Conservation (phyloP, 2,888 invertebrate species). For the Poecilobothrus nobilitatus region DNA sequence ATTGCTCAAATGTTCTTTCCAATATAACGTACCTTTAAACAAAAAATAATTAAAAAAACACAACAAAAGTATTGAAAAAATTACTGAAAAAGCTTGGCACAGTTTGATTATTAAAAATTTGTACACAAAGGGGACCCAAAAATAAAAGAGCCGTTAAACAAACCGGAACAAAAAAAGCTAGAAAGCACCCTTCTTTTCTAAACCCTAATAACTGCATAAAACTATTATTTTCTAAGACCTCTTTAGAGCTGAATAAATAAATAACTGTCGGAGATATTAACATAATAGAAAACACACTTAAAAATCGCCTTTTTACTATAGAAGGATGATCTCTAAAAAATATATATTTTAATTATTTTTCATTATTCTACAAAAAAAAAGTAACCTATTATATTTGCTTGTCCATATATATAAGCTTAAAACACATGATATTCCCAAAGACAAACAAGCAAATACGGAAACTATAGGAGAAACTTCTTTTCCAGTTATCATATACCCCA, state of each 20-base stretch:
- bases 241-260: constrained; percentile 59
- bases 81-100: constrained; percentile 7
- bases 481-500: not conserved
- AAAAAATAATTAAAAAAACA: constrained; percentile 4
- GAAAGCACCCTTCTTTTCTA: constrained; percentile 60
- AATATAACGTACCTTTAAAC: constrained; percentile 57
- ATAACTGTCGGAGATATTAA: constrained; percentile 69
- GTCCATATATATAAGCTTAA: constrained; percentile 84
- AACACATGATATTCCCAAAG: constrained; percentile 71
- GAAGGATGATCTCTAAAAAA: constrained; percentile 73
- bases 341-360: constrained; percentile 12
- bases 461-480: constrained; percentile 32
- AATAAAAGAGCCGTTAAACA: constrained; percentile 71
- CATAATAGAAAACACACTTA: constrained; percentile 76
- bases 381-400: constrained; percentile 63
- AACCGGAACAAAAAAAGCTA: constrained; percentile 65
- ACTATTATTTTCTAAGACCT: constrained; percentile 52
- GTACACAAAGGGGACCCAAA: constrained; percentile 72
- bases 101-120: constrained; percentile 47
- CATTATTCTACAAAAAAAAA: not conserved
- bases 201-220: constrained; percentile 68
- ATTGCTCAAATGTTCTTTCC: constrained; percentile 63
- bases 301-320: constrained; percentile 77
- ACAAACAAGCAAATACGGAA: constrained; percentile 64
- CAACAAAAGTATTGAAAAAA: too few species aligned